Base-by-base conservation (phyloP, 2,797 vertebrate species). In the Coranthus polyacanthus region DNA sequence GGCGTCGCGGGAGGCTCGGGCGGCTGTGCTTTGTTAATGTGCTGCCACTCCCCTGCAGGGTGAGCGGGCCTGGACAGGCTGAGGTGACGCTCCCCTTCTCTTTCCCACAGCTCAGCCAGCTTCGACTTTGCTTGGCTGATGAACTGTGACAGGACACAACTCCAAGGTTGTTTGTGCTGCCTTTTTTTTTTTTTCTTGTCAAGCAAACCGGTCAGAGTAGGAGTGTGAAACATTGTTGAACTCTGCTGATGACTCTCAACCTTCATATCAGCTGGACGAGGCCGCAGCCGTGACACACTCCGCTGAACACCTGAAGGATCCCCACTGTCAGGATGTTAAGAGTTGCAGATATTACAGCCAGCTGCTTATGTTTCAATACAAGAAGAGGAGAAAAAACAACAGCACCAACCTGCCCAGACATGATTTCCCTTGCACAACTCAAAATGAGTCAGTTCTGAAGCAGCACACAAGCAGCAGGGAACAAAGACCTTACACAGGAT, bases 151-250 rank as follows among this genome's bases (percentile, higher is more conserved):
- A 43, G 78, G 82, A 84, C 80, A 79, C 73, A 70, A 85, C 82
- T 88, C 70, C 88, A 89, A 93, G 89, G 91, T 92, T 90, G 83
- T 89, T 87, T 86, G 83, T 51, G 75, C 47, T 26, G 18, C 49
- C 34, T 38, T 46, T 61, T 51, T 55, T 51, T 21, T 45, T 16
- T 24, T 7, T 21, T 12, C 12, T 26, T 37, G n/a, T 1, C 11
- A 41, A 47, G 47, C 55, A 55, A 68, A 60, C 72, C 74, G 68
- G 72, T 75, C 68, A 55, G 60, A 72, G 64, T 16, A 24, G n/a
- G 61, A 79, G 79, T 68, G 86, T 81, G 80, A 88, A 79, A 86
- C 82, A 74, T 38, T 72, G 86, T 53, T 79, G 80, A 81, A 82
- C 81, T 69, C 72, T 16, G 53, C 67, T 84, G 86, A 89, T 79